Base-by-base conservation (phyloP, 2,113 vertebrate genomes). In the Pedionomus torquatus region DNA sequence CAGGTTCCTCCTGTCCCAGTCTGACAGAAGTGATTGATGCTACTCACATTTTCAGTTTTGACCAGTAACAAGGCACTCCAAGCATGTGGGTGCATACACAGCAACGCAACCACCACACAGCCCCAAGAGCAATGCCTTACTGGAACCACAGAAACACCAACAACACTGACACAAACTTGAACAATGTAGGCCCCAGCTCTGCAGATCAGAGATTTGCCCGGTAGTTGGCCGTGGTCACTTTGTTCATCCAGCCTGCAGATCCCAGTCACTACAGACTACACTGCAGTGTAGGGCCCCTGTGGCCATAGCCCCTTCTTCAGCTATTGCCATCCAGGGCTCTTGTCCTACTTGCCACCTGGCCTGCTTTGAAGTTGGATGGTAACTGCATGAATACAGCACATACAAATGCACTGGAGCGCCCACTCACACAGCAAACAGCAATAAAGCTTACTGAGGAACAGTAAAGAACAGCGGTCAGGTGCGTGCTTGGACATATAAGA, bases 81-180 rank as follows among this genome's bases (percentile, higher is more conserved):
- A 77, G 68, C 19, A 31, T 3, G 9, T 19, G 51, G 30, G 20
- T 41, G 17, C 15, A 52, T 14, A 16, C 4, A 52, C 25, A 70
- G 2, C 5, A 48, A 11, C 39, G 21, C 5, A 43, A 39, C 8
- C 44, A 28, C 6, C 39, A 44, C 11, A 20, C 7, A 58, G 66
- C 4, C 23, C 9, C 7, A n/a, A 30, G 13, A 64, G 11, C 44
- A 35, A 17, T 26, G 19, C 13, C 21, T 57, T 25, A 69, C 3
- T 43, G 48, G 23, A 33, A 61, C 11, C 35, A 23, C 10, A 70
- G 28, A 49, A 83, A 7, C 25, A 35, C 26, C 39, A 75, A 16
- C 25, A 64, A 5, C 26, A n/a, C 23, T 79, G 37, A 58, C 1
- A 24, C 30, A 43, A 68, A 54, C 11, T 21, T 0, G 0, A 17